Conservation (phyloP, 2,888 invertebrate genomes). For the Drosophila merina region DNA sequence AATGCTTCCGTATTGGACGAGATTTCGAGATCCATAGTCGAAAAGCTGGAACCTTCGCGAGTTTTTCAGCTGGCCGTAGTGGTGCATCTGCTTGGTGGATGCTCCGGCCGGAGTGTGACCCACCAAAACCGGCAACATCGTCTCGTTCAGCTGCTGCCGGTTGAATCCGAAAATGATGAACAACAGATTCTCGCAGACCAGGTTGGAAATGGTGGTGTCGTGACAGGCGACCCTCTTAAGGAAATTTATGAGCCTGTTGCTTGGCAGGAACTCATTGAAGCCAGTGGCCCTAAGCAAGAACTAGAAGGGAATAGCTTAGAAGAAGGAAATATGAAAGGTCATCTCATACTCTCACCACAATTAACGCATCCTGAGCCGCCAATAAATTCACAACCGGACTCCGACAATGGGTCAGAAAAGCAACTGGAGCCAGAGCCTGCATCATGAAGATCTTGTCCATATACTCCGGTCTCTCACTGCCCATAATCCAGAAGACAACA, state of each 20-base stretch:
- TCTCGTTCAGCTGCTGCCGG: constrained; percentile 85
- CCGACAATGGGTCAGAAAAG: constrained; percentile 86
- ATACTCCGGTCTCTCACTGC: constrained; percentile 87
- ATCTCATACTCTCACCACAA: constrained; percentile 77
- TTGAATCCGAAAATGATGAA: constrained; percentile 88
- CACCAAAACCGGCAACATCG: constrained; percentile 88
- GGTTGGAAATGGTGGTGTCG: constrained; percentile 85
- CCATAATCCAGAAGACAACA: constrained; percentile 88
- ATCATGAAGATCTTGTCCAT: constrained; percentile 88
- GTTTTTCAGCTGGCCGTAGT: constrained; percentile 88
- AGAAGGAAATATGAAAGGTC: background rate
- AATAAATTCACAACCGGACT: constrained; percentile 85
- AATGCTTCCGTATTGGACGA: constrained; percentile 85
- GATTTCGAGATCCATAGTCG: constrained; percentile 86
- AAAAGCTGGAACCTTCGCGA: constrained; percentile 86
- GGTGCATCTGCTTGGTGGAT: constrained; percentile 88
- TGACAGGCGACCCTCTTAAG: constrained; percentile 86
- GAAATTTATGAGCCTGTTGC: constrained; percentile 84
- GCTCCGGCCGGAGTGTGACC: constrained; percentile 89
- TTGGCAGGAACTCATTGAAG: constrained; percentile 88
- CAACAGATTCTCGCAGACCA: constrained; percentile 88
- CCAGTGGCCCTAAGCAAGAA: constrained; percentile 77
- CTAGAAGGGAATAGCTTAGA: constrained; percentile 70
- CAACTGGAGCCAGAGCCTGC: constrained; percentile 89
- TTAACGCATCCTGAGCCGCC: constrained; percentile 82